Base-by-base conservation (phyloP, 1,140 invertebrate genomes). In the Drosophila lacteicornis region DNA sequence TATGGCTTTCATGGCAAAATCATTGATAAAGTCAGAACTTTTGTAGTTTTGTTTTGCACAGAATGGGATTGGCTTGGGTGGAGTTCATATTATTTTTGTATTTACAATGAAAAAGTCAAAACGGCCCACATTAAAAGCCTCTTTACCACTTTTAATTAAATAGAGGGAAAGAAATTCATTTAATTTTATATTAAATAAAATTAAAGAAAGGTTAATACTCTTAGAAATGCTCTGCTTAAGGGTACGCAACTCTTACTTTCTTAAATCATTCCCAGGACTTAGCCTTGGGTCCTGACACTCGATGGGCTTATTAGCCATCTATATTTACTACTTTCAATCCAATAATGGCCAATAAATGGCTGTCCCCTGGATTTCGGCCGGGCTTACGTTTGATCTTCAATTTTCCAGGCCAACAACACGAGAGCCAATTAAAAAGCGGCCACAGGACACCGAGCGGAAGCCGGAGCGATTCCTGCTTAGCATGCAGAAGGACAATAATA, bases 401-500 rank as follows among this genome's bases (percentile, higher is more conserved):
- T 69, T 88, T 88, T 75, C 63, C 65, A 65, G 38, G 45, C 42
- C 60, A 69, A 33, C 19, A 69, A 62, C 77, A 80, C 82, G n/a
- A 73, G 59, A 84, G 78, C 85, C 85, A 88, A 88, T 88, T 88
- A 90, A 82, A 88, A 80, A 61, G 8, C 70, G 62, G 70, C 69
- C 58, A 80, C 84, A 75, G 76, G 62, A 65, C 80, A 73, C 27
- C 60, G 63, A 13, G 55, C 25, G 60, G 66, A 49, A 61, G 47
- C 25, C 3, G 2, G 56, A 60, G 40, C 30, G 19, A 47, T 43
- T 70, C 62, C 67, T 80, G 80, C 80, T 88, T 87, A 82, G 80
- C 77, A 80, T 79, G 82, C 79, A 80, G 49, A 61, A 75, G 85
- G 67, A 85, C 77, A 79, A 90, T 82, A 90, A 88, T 91, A 79